Evolutionary conservation across 2,888 invertebrate species (phyloP).

Genomic region (Thymelicus sylvestris): DNA sequence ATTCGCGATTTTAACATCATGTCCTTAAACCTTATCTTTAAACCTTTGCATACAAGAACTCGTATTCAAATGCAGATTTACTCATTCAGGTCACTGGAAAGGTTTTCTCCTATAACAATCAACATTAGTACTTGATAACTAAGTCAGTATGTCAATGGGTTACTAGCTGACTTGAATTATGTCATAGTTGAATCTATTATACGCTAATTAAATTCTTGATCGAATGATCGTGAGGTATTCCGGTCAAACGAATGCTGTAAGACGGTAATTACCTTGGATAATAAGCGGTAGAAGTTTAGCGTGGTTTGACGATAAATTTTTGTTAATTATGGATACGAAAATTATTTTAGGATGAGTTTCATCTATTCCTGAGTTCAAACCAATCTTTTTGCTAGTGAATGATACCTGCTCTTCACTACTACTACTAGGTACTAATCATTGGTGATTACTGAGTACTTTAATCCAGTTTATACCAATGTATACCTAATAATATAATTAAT

Average conservation of each 20-base stretch:
- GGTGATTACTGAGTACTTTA: too few relatives aligned
- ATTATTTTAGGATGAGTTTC: too few relatives aligned
- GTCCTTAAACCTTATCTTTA: neutral
- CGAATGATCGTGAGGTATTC: neutral
- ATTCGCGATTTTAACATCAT: neutral
- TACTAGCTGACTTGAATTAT: constrained; percentile 8
- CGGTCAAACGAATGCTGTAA: neutral
- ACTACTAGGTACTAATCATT: too few relatives aligned
- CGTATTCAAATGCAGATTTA: constrained; percentile 23
- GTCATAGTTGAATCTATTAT: neutral
- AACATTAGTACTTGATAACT: constrained; percentile 6
- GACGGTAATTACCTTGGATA: too few relatives aligned
- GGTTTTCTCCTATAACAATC: constrained; percentile 22
- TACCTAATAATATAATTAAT: too few relatives aligned
- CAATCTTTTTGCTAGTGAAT: too few relatives aligned
- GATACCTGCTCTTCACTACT: too few relatives aligned
- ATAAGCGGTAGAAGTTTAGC: too few relatives aligned
- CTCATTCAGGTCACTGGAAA: constrained; percentile 19
- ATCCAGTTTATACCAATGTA: too few relatives aligned
- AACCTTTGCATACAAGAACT: neutral
- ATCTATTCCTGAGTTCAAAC: too few relatives aligned
- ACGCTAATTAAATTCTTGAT: neutral
- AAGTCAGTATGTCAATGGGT: constrained; percentile 28
- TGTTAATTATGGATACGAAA: too few relatives aligned
- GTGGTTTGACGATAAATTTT: too few relatives aligned